Percentiles rank a stretch among this genome's conserved stretches.
Conservation (phyloP, 2,888 invertebrate genomes). For the Archips xylosteana region DNA sequence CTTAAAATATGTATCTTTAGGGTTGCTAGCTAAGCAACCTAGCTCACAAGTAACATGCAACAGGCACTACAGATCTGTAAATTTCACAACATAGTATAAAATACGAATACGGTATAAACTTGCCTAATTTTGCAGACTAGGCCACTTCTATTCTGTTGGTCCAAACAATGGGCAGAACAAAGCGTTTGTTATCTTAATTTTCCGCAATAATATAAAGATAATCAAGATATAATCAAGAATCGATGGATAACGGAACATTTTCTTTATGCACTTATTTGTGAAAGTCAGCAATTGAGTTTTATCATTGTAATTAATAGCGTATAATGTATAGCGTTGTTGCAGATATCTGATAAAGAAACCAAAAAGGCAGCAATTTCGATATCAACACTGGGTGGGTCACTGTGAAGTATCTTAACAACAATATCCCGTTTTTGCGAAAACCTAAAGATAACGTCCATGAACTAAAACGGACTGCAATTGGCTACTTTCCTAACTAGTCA, state of each 20-base stretch:
- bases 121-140: slow-evolving; percentile 52
- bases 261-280: slow-evolving; percentile 14
- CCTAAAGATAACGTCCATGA: too few relatives aligned
- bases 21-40: too few relatives aligned
- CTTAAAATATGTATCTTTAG: too few relatives aligned
- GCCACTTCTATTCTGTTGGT: slow-evolving; percentile 64
- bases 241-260: slow-evolving; percentile 1
- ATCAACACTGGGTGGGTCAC: too few relatives aligned
- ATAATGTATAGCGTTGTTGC: background rate
- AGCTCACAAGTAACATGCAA: too few relatives aligned
- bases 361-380: too few relatives aligned
- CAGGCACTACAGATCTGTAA: too few relatives aligned
- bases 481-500: too few relatives aligned
- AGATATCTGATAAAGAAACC: too few relatives aligned
- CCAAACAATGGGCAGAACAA: slow-evolving; percentile 64
- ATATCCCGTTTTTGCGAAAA: too few relatives aligned
- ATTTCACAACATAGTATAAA: background rate
- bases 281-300: slow-evolving; percentile 10
- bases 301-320: slow-evolving; percentile 3
- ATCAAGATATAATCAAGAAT: slow-evolving; percentile 24
- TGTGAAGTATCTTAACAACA: too few relatives aligned
- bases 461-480: too few relatives aligned
- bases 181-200: slow-evolving; percentile 62
- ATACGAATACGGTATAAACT: slow-evolving; percentile 9
- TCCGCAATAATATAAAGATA: slow-evolving; percentile 60